Conservation (phyloP, 2,113 vertebrate genomes). For the Micronycteris hirsuta region DNA sequence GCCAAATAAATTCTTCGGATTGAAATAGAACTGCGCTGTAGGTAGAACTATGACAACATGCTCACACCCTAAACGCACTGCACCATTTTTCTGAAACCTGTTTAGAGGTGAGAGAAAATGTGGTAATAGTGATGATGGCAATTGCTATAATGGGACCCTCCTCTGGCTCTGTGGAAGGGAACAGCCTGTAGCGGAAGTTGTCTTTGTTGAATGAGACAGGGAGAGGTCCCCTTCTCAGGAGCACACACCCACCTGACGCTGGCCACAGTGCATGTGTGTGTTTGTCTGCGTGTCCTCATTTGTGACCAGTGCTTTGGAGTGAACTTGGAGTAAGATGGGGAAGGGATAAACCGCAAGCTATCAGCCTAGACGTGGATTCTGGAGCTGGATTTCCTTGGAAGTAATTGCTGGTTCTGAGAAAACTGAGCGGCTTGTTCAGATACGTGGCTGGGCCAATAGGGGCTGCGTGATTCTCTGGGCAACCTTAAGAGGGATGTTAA, state of each 20-base stretch:
- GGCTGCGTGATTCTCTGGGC: neutral
- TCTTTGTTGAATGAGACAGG: neutral
- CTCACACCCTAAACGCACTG: neutral
- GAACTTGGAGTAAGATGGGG: neutral
- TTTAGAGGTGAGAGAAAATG: neutral
- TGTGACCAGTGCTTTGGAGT: neutral
- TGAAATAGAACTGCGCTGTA: neutral
- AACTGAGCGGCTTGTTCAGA: neutral
- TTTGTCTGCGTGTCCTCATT: neutral
- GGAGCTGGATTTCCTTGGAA: neutral
- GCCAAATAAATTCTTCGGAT: neutral
- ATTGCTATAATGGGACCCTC: neutral
- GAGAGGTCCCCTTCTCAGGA: neutral
- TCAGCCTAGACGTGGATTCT: neutral
- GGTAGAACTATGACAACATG: neutral
- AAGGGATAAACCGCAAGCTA: neutral
- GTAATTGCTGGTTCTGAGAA: neutral
- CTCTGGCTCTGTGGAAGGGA: neutral
- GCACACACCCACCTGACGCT: neutral
- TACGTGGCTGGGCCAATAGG: fast-evolving
- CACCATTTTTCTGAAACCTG: neutral
- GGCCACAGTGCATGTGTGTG: neutral
- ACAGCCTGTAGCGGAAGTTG: too few species aligned
- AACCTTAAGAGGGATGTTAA: neutral
- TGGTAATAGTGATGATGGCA: neutral